phyloP scores from a whole-genome alignment of 2,888 invertebrate genomes.

The Ferdinandea cuprea region DNA sequence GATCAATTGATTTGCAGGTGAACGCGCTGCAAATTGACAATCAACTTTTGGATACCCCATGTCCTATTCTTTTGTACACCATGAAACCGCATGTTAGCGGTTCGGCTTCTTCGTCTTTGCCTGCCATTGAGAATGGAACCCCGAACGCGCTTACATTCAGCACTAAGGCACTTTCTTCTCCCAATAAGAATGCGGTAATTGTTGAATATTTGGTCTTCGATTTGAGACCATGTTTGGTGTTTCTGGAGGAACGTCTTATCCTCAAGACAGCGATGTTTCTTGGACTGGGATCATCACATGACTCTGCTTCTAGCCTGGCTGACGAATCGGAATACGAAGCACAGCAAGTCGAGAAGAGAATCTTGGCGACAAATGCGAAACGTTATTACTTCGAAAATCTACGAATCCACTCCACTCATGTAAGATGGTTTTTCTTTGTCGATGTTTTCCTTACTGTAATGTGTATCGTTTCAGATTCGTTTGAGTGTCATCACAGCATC shows the following conservation, averaged over 20 bases:
- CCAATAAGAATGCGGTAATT: constrained; percentile 92
- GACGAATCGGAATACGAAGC: constrained; percentile 92
- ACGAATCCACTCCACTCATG: constrained; percentile 90
- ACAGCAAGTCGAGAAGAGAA: constrained; percentile 90
- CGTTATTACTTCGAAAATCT: constrained; percentile 94
- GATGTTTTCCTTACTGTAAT: not conserved
- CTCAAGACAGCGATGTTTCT: constrained; percentile 88
- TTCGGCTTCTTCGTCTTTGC: constrained; percentile 23
- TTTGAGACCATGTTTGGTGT: constrained; percentile 91
- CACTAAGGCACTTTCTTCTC: constrained; percentile 89
- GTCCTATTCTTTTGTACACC: constrained; percentile 93
- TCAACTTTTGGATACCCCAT: constrained; percentile 92
- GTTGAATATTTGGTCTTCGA: constrained; percentile 93
- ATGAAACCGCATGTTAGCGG: constrained; percentile 84
- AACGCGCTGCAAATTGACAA: constrained; percentile 94
- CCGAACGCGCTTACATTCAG: constrained; percentile 91
- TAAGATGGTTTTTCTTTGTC: constrained; percentile 77
- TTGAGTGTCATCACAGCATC: constrained; percentile 95
- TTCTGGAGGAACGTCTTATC: constrained; percentile 93
- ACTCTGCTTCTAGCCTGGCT: constrained; percentile 86
- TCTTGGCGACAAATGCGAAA: constrained; percentile 91
- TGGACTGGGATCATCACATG: constrained; percentile 85
- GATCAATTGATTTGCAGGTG: constrained; percentile 88
- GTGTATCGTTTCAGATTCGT: constrained; percentile 86
- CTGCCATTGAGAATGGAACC: constrained; percentile 56